Evolutionary conservation across 2,113 vertebrate species (phyloP), one percentile per base, ranked within the genome.

Genomic region (Paraplagusia blochii): DNA sequence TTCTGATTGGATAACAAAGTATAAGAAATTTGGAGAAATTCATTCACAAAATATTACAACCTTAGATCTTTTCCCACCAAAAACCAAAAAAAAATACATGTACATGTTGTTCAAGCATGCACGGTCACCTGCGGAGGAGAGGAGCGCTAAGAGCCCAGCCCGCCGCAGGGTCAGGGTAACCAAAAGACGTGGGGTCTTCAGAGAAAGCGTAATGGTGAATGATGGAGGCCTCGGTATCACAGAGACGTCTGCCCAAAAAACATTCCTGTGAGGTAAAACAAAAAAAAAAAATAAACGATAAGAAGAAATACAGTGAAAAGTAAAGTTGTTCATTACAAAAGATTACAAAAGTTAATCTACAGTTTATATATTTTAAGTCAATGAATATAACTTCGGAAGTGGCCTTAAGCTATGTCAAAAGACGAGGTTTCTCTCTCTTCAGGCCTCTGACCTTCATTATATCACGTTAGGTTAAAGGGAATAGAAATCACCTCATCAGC

Each of bases 201-300:
- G 94, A 93, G 85, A 98, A 97, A 71, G 93, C 93, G 18, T 95
- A 96, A 85, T 97, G 95, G 87, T 96, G 95, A 81, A 96, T 94
- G 76, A 98, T 95, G 48, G 94, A 95, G 35, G 93, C 90, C 66
- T 93, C 91, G 64, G 90, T 88, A 64, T 98, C 95, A 60, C 92
- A 72, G 50, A 98, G 85, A 16, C 85, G 83, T 87, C 92, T 95
- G 44, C 95, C 95, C 84, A 97, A 88, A 91, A 97, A 97, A 89
- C 93, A 95, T 58, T 96, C 92, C 95, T 95, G 81, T 48, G 39
- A 56, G 52, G 22, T 35, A 2, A 29, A 10, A 17, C 17, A 51
- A 19, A 62, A 35, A 9, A 2, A 7, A 40, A 10, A 39, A 15
- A 1, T n/a, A n/a, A n/a, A n/a, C n/a, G n/a, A n/a, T n/a, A n/a